Evolutionary conservation across 2,888 invertebrate species (phyloP), one percentile per base, ranked within the genome.

Genomic region (Caenorhabditis doughertyi): DNA sequence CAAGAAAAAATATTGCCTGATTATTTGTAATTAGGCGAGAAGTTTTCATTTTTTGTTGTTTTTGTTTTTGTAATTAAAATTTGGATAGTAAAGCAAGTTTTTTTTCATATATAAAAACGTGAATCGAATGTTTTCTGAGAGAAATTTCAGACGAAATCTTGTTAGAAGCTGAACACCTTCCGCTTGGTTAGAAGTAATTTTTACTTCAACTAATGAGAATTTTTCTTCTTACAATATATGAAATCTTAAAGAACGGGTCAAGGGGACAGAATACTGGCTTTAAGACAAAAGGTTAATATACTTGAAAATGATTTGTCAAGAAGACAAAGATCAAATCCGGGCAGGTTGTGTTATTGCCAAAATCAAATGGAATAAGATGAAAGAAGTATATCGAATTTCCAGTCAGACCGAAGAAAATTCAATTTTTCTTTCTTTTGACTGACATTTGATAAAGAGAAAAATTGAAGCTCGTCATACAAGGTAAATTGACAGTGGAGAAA

Each of bases 361-460:
- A 32, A 49, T 49, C 16, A 25, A 44, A 70, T 32, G 44, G 49
- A 71, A 32, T 51, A 47, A 42, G 58, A 44, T 56, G n/a, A 25
- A 32, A 42, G 29, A 18, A 42, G 32, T 29, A 47, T 58, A 74
- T 74, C 58, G 21, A 65, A 74, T 74, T 74, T 74, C 47, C 74
- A 68, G 55, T 27, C 29, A 64, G 42, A 62, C 18, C 47, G 42
- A 25, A 55, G 55, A 49, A 47, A 58, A 71, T 58, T 60, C 35
- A 35, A 71, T 71, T 60, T 35, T 39, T n/a, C 35, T 4, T 23
- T 56, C 4, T 42, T 23, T 47, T 11, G 56, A 5, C 21, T 42
- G 18, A 68, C 29, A 42, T 55, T n/a, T 18, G 7, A 42, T 68
- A 39, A 29, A 47, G 32, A 29, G 21, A 32, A 13, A 27, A 16